Evolutionary conservation across 2,797 vertebrate genomes (phyloP), one percentile per base, ranked within the genome.

Genomic region (Sebastes hubbsi): DNA sequence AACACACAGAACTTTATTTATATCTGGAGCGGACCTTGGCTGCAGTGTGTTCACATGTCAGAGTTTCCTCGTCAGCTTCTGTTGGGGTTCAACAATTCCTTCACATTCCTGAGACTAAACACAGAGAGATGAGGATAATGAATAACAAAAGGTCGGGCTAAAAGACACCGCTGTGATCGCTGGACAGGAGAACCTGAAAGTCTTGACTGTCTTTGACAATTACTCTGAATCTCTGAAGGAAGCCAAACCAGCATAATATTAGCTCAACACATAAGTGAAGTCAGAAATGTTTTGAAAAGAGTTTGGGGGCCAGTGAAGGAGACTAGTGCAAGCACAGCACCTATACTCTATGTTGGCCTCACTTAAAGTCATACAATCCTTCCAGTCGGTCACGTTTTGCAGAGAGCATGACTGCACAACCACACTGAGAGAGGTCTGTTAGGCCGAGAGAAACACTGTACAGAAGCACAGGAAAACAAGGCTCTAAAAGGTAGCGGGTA

Each of bases 31-130:
- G 30, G 32, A 60, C 10, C 5, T 61, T 1, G 11, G 2, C 49
- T 46, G 24, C 22, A n/a, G 14, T 49, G 27, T 70, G 54, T 49
- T 59, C 29, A 68, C 22, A 18, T 18, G 16, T 46, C 7, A 18
- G 42, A 55, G 36, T 72, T 71, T 55, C 46, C 66, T 63, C 65
- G 63, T 75, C 69, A 67, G 72, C 73, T 78, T 62, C 61, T 62
- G 71, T 59, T 10, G 32, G 6, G n/a, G n/a, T 63, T 32, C 52
- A 84, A 80, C 46, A 61, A 78, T 61, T 77, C 58, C 58, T 68
- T 75, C 25, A 36, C 69, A 77, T 81, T 71, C 75, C 30, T 74
- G 16, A 46, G 42, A 46, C 42, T 46, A 65, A 58, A 74, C 10
- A 54, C 5, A 0, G 27, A 58, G 36, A 22, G 22, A 9, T 38